Evolutionary conservation across 2,888 invertebrate genomes (phyloP).

Genomic region (Vesta saturnalis): DNA sequence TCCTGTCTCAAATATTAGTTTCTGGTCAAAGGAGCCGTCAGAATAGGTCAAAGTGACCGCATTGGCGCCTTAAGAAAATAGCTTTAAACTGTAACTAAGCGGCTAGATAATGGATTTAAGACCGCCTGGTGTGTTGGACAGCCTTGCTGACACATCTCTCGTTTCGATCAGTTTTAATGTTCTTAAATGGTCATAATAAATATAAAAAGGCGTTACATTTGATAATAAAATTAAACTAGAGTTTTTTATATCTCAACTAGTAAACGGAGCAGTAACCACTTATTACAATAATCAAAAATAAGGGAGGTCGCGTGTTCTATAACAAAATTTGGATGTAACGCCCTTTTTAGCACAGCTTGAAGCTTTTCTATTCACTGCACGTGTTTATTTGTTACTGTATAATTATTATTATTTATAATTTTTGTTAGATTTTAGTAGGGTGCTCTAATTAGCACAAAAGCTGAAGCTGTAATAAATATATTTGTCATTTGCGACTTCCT

Average conservation of each 20-base stretch:
- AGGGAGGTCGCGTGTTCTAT: slow-evolving; percentile 44
- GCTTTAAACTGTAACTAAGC: slow-evolving; percentile 43
- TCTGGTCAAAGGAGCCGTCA: slow-evolving; percentile 36
- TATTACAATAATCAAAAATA: slow-evolving; percentile 21
- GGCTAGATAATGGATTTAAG: slow-evolving; percentile 38
- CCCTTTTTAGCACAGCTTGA: slow-evolving; percentile 40
- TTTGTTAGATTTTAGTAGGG: slow-evolving; percentile 22
- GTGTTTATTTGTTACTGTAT: slow-evolving; percentile 22
- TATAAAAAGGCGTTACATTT: slow-evolving; percentile 37
- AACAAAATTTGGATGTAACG: slow-evolving; percentile 43
- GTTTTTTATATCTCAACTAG: not conserved
- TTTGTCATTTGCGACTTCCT: slow-evolving; percentile 38
- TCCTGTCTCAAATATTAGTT: slow-evolving; percentile 37
- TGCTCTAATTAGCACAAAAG: slow-evolving; percentile 8
- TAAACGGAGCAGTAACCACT: not conserved
- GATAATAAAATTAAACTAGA: slow-evolving; percentile 27
- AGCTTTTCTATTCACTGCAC: slow-evolving; percentile 25
- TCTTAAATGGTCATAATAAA: slow-evolving; percentile 41
- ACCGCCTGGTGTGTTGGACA: slow-evolving; percentile 43
- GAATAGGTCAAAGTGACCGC: slow-evolving; percentile 43
- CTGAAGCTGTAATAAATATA: slow-evolving; percentile 29
- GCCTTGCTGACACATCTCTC: slow-evolving; percentile 48
- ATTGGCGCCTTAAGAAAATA: slow-evolving; percentile 48
- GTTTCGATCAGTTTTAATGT: slow-evolving; percentile 32
- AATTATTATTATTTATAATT: slow-evolving; percentile 44